Evolutionary conservation across 2,888 invertebrate species (phyloP).

Genomic region (Cinara cedri): DNA sequence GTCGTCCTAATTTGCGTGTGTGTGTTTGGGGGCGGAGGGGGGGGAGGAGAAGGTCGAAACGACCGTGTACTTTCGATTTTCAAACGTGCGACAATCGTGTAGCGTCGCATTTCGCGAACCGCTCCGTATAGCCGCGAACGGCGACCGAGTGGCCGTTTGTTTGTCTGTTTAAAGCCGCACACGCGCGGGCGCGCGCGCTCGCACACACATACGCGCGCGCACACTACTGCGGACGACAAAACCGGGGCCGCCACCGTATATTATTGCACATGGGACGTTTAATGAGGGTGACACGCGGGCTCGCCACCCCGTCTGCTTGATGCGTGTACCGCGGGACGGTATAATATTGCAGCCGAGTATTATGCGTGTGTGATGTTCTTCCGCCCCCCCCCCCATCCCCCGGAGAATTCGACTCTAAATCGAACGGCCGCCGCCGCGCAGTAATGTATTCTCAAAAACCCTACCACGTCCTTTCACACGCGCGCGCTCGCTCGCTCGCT

Average conservation of each 20-base stretch:
- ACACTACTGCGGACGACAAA: conserved; percentile 8
- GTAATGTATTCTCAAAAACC: conserved; percentile 10
- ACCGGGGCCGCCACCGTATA: conserved; percentile 31
- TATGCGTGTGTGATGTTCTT: neutral
- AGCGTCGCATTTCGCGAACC: too few relatives aligned
- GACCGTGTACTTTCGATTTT: too few relatives aligned
- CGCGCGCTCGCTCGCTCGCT: too few relatives aligned
- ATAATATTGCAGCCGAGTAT: neutral
- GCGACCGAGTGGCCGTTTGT: too few relatives aligned
- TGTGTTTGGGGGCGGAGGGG: too few relatives aligned
- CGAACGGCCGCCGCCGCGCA: neutral
- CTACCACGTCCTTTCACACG: too few relatives aligned
- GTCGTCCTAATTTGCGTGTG: too few relatives aligned
- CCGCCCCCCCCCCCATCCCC: neutral
- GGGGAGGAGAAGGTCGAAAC: too few relatives aligned
- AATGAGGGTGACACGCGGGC: conserved; percentile 42
- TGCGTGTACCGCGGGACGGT: neutral
- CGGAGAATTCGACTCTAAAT: conserved; percentile 4
- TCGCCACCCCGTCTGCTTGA: neutral
- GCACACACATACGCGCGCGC: too few relatives aligned
- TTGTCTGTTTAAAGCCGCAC: too few relatives aligned
- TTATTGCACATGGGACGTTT: conserved; percentile 44
- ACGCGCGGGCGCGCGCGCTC: too few relatives aligned
- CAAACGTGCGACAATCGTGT: too few relatives aligned
- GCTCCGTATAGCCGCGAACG: neutral